Evolutionary conservation across 2,888 invertebrate species (phyloP).

Genomic region (Polydesmus complanatus): DNA sequence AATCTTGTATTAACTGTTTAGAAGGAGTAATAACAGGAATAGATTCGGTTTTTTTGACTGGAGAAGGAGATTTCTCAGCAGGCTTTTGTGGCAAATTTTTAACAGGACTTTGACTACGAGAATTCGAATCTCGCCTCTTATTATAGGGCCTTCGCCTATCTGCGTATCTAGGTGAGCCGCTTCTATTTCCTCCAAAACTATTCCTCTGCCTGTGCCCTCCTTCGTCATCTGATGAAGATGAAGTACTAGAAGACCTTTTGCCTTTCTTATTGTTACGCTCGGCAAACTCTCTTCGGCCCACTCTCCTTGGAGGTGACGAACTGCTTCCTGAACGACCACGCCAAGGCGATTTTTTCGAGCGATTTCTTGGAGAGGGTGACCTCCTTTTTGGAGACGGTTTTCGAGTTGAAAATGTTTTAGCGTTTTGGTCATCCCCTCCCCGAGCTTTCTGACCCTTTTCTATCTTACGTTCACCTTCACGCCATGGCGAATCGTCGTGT

Average conservation of each 20-base stretch:
- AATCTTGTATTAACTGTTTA: constrained; percentile 10
- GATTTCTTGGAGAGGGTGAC: not conserved
- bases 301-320: not conserved
- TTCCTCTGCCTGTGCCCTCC: not conserved
- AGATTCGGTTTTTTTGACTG: not conserved
- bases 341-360: constrained; percentile 2
- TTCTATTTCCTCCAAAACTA: not conserved
- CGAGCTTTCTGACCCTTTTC: no score
- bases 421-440: not conserved
- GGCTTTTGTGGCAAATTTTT: not conserved
- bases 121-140: not conserved
- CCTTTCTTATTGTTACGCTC: no score
- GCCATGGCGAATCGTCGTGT: not conserved
- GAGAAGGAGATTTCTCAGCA: constrained; percentile 1
- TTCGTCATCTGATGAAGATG: constrained; percentile 6
- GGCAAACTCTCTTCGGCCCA: not conserved
- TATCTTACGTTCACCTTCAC: not conserved
- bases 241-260: constrained; percentile 4
- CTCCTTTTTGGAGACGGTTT: not conserved
- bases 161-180: not conserved
- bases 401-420: not conserved
- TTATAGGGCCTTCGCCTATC: not conserved
- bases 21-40: not conserved
- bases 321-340: constrained; percentile 4
- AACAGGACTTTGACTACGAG: not conserved